Evolutionary conservation across 2,113 vertebrate species (phyloP).

Genomic region (Centropristis striata): DNA sequence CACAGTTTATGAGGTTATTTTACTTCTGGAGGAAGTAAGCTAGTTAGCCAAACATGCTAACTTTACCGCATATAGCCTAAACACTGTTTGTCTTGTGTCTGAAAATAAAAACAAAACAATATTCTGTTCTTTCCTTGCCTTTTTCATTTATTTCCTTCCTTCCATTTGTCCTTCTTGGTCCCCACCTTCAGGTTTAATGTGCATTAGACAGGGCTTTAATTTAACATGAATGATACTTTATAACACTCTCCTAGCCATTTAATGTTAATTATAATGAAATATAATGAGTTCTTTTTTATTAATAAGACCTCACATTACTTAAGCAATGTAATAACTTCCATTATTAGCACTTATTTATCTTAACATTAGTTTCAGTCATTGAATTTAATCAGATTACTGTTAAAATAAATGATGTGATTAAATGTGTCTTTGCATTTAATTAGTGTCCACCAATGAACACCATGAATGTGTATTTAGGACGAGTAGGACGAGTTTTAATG

Average conservation of each 20-base stretch:
- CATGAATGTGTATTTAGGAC: no score
- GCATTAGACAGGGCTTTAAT: not conserved
- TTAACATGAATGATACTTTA: not conserved
- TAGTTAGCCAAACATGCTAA: not conserved
- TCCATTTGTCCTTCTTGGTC: not conserved
- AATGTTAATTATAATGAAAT: constrained; percentile 4
- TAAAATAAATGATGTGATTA: not conserved
- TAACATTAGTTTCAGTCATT: no score
- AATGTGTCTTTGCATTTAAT: not conserved
- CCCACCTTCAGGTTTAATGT: not conserved
- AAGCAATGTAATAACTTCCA: not conserved
- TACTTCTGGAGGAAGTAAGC: not conserved
- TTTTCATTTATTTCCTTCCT: no score
- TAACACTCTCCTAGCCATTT: not conserved
- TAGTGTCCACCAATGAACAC: not conserved
- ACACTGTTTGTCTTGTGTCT: not conserved
- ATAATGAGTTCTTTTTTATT: not conserved
- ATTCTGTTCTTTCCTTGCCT: not conserved
- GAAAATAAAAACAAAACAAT: no score
- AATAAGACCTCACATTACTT: not conserved
- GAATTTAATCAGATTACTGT: no score
- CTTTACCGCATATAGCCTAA: not conserved
- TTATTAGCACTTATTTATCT: not conserved
- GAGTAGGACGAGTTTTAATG: no score
- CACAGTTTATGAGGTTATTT: no score